Evolutionary conservation across 2,113 vertebrate species (phyloP).

Genomic region (Campylomormyrus tamandua): DNA sequence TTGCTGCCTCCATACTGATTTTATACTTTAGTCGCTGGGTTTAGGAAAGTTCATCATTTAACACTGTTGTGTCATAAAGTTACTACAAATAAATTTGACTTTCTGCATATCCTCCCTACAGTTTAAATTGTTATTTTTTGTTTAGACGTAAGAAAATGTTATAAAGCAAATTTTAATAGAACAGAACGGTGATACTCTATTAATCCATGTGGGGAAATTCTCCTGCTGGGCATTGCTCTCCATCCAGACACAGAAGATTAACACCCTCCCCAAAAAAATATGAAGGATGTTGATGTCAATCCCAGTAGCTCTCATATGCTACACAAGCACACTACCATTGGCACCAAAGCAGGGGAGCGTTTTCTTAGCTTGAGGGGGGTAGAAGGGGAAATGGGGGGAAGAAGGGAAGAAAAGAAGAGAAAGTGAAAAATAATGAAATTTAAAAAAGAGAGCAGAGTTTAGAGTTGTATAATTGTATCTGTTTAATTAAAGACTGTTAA

Average conservation of each 20-base stretch:
- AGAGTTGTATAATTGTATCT: background rate
- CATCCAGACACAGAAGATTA: background rate
- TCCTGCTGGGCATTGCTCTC: background rate
- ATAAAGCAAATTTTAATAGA: background rate
- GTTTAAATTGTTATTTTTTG: background rate
- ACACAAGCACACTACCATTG: no score
- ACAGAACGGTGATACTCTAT: background rate
- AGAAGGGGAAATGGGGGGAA: no score
- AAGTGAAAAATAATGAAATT: background rate
- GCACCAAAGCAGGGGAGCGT: background rate
- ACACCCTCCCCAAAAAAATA: background rate
- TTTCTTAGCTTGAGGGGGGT: background rate
- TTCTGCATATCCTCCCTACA: conserved; percentile 1
- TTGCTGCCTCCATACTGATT: background rate
- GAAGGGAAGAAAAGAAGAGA: background rate
- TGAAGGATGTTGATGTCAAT: background rate
- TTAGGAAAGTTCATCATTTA: background rate
- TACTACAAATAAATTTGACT: conserved; percentile 11
- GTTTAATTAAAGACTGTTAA: background rate
- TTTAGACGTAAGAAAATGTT: background rate
- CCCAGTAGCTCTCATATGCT: no score
- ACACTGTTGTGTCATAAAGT: background rate
- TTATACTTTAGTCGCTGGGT: background rate
- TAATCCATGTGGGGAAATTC: background rate
- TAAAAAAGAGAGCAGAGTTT: no score